Conservation (phyloP, 2,888 invertebrate genomes). For the Conus canariensis region DNA sequence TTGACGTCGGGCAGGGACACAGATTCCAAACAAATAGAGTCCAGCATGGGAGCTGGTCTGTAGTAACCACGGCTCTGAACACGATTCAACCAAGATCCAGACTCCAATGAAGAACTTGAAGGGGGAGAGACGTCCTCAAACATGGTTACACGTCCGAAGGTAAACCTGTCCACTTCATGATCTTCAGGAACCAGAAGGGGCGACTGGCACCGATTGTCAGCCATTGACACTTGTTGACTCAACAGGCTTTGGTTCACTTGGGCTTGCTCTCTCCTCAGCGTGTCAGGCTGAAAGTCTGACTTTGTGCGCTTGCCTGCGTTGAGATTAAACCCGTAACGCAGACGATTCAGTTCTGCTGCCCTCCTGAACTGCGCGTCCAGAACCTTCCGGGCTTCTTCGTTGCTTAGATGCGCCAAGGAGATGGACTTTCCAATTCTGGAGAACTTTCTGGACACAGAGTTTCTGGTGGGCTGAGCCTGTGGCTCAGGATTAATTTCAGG, state of each 20-base stretch:
- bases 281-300: neutral
- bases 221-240: neutral
- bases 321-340: neutral
- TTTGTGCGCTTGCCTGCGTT: neutral
- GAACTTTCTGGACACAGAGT: neutral
- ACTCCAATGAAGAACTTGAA: neutral
- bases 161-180: neutral
- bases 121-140: neutral
- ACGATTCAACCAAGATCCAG: neutral
- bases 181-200: neutral
- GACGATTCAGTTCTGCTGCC: constrained; percentile 16
- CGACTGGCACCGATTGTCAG: neutral
- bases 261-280: neutral
- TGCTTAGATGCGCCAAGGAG: neutral
- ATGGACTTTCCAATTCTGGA: neutral
- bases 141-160: too few species aligned
- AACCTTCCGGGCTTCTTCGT: constrained; percentile 1
- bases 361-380: constrained; percentile 18
- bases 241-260: neutral
- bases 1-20: neutral
- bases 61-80: neutral
- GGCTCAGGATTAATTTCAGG: neutral
- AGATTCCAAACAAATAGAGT: neutral
- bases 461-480: neutral
- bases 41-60: neutral